Evolutionary conservation across 1,140 invertebrate genomes (phyloP), one percentile per base, ranked within the genome.

Genomic region (Drosophila kurseongensis): DNA sequence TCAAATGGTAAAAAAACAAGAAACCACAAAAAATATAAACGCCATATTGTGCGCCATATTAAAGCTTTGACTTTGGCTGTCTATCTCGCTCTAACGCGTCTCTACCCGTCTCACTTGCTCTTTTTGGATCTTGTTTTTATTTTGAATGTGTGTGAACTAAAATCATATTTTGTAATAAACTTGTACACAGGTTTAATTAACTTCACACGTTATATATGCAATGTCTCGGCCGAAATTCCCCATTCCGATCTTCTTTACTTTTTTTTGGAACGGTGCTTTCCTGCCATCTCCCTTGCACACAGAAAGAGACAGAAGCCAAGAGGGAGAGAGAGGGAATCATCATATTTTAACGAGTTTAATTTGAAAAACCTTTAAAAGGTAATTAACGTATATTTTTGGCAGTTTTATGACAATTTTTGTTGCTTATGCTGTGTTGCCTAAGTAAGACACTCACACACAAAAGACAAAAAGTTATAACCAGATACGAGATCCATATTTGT

Each of bases 351-450:
- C 84, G 84, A 89, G 80, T 89, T 89, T 89, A 89, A 90, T 88
- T 88, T 89, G 84, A 89, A 89, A 89, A 89, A 89, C 84, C 84
- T 89, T 89, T 89, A 89, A 89, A 71, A 80, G 84, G 84, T 89
- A 89, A 89, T 89, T 89, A 89, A 89, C 80, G 84, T 89, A 83
- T 89, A 89, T 89, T 89, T 89, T 89, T 89, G 84, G 80, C 84
- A 89, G 77, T 90, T 89, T 89, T 89, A 89, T 89, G 79, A 78
- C 80, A 71, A 71, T 84, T 68, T 84, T 65, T 71, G 81, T 56
- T 52, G 60, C 71, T 42, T 59, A 59, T 79, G 80, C 32, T 80
- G 73, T 58, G 73, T 58, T 77, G 65, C 66, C 47, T 45, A 75
- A 75, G 54, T 55, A 75, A 75, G 60, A 66, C 40, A 51, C 72